A percentile compares a stretch with the other conserved stretches of the same genome.
These are phyloP conservation scores for Venusia cambrica DNA, from an alignment of 2,888 invertebrate genomes.

Conservation along the genomic window DNA sequence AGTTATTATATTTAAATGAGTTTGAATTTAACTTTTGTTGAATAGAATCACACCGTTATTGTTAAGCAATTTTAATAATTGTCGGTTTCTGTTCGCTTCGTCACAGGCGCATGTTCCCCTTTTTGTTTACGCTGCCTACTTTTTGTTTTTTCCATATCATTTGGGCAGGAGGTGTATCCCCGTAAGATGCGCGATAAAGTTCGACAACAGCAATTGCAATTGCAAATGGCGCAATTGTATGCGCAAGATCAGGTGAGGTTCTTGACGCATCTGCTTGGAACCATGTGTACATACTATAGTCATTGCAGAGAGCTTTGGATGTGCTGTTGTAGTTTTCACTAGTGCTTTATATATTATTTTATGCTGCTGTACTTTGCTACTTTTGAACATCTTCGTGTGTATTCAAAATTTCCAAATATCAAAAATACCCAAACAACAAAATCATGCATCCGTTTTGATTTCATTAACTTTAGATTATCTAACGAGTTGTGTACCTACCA, in stretches of 20 bases:
- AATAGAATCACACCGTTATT: slow-evolving; percentile 47
- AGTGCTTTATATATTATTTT: slow-evolving; percentile 61
- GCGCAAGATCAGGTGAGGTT: slow-evolving; percentile 78
- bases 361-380: slow-evolving; percentile 56
- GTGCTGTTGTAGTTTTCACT: slow-evolving; percentile 71
- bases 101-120: slow-evolving; percentile 70
- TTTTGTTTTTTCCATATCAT: slow-evolving; percentile 81
- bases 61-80: slow-evolving; percentile 42
- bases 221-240: slow-evolving; percentile 81
- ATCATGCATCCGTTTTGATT: slow-evolving; percentile 20
- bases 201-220: slow-evolving; percentile 84
- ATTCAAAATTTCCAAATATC: slow-evolving; percentile 23
- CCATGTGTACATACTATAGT: slow-evolving; percentile 52
- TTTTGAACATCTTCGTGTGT: slow-evolving; percentile 41
- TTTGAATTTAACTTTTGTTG: slow-evolving; percentile 49
- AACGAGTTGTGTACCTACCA: no score
- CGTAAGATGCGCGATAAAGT: slow-evolving; percentile 91
- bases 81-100: slow-evolving; percentile 45
- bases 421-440: slow-evolving; percentile 9
- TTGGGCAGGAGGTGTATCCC: slow-evolving; percentile 88
- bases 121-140: slow-evolving; percentile 80
- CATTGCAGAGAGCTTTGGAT: slow-evolving; percentile 70
- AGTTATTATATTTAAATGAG: slow-evolving; percentile 47
- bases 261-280: slow-evolving; percentile 70
- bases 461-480: neutral